Conservation (phyloP, 2,797 vertebrate species). For the Notolabrus celidotus region DNA sequence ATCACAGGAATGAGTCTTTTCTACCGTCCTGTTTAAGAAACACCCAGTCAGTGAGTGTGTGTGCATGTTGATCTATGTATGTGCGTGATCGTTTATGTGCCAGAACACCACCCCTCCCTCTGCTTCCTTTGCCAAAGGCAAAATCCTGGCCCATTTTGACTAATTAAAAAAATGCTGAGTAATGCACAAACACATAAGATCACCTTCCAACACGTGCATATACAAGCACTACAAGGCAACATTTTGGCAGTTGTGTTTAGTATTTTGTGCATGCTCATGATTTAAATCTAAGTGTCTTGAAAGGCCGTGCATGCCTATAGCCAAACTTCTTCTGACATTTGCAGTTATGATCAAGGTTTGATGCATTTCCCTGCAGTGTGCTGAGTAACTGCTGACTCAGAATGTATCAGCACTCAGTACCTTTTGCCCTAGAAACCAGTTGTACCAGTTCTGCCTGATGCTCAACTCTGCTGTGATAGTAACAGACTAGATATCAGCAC, state of each 20-base stretch:
- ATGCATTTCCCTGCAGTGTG: slow-evolving; percentile 53
- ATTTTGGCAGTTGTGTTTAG: background rate
- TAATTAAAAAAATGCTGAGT: slow-evolving; percentile 71
- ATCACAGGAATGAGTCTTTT: slow-evolving; percentile 29
- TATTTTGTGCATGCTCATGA: background rate
- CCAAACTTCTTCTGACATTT: slow-evolving; percentile 58
- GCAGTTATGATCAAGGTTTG: slow-evolving; percentile 62
- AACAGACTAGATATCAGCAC: background rate
- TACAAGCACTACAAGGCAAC: background rate
- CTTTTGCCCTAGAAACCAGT: slow-evolving; percentile 22
- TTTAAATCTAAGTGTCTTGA: background rate
- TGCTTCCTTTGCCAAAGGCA: slow-evolving; percentile 33
- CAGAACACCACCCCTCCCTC: slow-evolving; percentile 16
- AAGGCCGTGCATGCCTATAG: slow-evolving; percentile 21
- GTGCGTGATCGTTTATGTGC: slow-evolving; percentile 18
- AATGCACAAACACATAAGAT: slow-evolving; percentile 19
- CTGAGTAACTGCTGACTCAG: slow-evolving; percentile 58
- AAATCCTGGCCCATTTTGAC: slow-evolving; percentile 67
- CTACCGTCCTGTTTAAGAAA: slow-evolving; percentile 40
- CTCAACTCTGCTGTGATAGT: background rate
- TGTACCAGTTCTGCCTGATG: slow-evolving; percentile 10
- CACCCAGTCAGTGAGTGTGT: slow-evolving; percentile 5
- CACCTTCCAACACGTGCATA: background rate
- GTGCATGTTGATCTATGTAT: slow-evolving; percentile 11
- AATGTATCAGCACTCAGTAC: slow-evolving; percentile 2